Evolutionary conservation across 2,888 invertebrate genomes (phyloP).

Genomic region (Hirtodrosophila cameraria): DNA sequence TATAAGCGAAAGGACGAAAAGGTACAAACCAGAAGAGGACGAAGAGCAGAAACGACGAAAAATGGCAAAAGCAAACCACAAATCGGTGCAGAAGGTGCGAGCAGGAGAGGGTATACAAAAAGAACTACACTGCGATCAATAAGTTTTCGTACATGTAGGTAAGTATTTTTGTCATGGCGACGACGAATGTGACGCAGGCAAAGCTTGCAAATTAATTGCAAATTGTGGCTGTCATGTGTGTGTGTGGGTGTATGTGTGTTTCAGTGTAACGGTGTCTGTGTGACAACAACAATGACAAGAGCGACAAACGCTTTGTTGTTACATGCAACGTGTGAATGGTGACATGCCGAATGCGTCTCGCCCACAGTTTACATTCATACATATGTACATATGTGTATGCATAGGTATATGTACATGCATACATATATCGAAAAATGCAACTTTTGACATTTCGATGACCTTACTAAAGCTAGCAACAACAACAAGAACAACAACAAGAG

Average conservation of each 20-base stretch:
- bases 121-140: slow-evolving; percentile 56
- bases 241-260: slow-evolving; percentile 4
- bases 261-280: slow-evolving; percentile 8
- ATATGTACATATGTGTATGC: slow-evolving; percentile 1
- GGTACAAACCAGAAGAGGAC: background rate
- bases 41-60: slow-evolving; percentile 15
- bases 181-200: slow-evolving; percentile 39
- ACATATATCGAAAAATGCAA: slow-evolving; percentile 72
- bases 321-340: slow-evolving; percentile 38
- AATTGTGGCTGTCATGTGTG: slow-evolving; percentile 30
- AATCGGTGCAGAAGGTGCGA: slow-evolving; percentile 17
- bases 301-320: slow-evolving; percentile 49
- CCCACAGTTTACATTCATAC: slow-evolving; percentile 13
- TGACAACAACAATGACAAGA: slow-evolving; percentile 57
- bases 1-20: slow-evolving; percentile 36
- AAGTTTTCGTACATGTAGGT: slow-evolving; percentile 30
- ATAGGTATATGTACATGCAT: slow-evolving; percentile 19
- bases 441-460: slow-evolving; percentile 84
- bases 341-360: slow-evolving; percentile 43
- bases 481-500: slow-evolving; percentile 43
- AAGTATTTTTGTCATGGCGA: slow-evolving; percentile 45
- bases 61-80: slow-evolving; percentile 6
- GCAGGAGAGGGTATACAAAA: slow-evolving; percentile 9
- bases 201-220: slow-evolving; percentile 67
- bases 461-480: slow-evolving; percentile 72